These are phyloP conservation scores for Carassius carassius DNA, from an alignment of 2,113 vertebrate species.

Conservation along the genomic window DNA sequence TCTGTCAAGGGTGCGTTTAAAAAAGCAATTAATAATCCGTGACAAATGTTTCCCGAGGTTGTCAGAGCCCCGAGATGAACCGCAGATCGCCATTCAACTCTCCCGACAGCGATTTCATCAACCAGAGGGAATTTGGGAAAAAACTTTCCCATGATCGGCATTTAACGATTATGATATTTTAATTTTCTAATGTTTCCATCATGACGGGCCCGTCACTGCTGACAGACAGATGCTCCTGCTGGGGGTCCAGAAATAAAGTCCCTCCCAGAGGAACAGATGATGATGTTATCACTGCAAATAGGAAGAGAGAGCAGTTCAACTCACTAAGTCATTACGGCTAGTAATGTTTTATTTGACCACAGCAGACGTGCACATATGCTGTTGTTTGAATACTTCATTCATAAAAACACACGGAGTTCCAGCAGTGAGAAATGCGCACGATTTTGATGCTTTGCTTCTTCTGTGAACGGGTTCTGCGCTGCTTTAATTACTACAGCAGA, in stretches of 20 bases:
- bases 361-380: background rate
- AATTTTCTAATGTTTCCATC: conserved; percentile 49
- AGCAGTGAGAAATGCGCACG: background rate
- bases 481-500: conserved; percentile 19
- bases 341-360: background rate
- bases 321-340: background rate
- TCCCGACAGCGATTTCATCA: conserved; percentile 27
- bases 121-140: conserved; percentile 21
- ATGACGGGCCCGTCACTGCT: conserved; percentile 44
- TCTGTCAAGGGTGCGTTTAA: conserved; percentile 16
- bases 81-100: conserved; percentile 12
- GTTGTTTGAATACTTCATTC: background rate
- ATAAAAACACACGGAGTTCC: background rate
- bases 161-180: conserved; percentile 52
- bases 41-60: conserved; percentile 29
- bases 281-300: conserved; percentile 39
- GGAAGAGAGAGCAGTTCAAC: conserved; percentile 15
- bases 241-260: conserved; percentile 55
- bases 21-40: conserved; percentile 19
- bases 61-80: conserved; percentile 23
- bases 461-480: background rate
- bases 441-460: background rate
- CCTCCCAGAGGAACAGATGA: conserved; percentile 43
- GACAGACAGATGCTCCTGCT: conserved; percentile 50
- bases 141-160: conserved; percentile 58